Conservation (phyloP, 1,140 invertebrate genomes). For the Lanistes nyassanus region DNA sequence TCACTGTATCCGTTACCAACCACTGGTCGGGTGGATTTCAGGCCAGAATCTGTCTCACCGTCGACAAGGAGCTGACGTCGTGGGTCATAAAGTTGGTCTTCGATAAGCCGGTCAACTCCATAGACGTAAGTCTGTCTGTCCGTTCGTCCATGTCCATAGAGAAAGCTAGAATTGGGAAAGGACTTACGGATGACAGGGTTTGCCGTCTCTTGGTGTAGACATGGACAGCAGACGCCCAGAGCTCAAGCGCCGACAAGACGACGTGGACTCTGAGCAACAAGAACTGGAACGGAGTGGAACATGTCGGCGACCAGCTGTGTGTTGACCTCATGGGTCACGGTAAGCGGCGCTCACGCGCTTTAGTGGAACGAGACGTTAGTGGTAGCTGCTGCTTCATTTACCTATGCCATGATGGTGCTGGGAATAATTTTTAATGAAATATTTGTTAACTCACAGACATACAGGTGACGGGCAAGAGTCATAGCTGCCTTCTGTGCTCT, state of each 20-base stretch:
- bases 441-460: neutral
- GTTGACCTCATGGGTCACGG: constrained; percentile 29
- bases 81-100: constrained; percentile 19
- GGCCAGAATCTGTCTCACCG: constrained; percentile 28
- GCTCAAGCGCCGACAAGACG: constrained; percentile 13
- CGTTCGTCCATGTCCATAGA: too few species aligned
- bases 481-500: neutral
- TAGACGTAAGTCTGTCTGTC: constrained; percentile 5
- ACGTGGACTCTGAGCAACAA: constrained; percentile 25
- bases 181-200: neutral
- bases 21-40: constrained; percentile 40
- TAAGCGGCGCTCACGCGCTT: neutral
- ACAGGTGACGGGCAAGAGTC: neutral
- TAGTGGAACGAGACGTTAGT: too few species aligned
- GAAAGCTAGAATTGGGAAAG: too few species aligned
- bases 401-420: too few species aligned
- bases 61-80: constrained; percentile 22
- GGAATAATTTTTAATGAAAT: neutral
- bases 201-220: constrained; percentile 6
- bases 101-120: constrained; percentile 4
- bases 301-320: constrained; percentile 25
- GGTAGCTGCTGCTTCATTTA: neutral
- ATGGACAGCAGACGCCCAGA: constrained; percentile 21
- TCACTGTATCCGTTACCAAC: constrained; percentile 17
- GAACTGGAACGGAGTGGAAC: constrained; percentile 24